A percentile compares a stretch with the other conserved stretches of the same genome.
Conservation (phyloP, 2,797 vertebrate species). For the Acrossocheilus wenchowensis region DNA sequence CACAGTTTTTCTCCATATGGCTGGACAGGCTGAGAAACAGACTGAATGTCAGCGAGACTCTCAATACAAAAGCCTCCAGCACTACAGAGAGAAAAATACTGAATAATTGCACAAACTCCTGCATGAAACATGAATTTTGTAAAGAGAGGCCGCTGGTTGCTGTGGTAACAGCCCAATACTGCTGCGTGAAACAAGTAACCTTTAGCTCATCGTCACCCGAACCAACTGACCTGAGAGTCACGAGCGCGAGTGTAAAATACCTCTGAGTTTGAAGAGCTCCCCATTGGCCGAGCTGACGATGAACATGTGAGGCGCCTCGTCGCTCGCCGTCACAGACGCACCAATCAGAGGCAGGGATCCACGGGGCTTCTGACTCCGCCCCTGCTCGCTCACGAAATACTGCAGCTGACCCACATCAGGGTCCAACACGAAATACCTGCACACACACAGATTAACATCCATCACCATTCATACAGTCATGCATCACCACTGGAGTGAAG, state of each 20-base stretch:
- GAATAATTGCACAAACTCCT: not conserved
- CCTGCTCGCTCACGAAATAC: constrained; percentile 95
- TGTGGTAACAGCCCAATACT: not conserved
- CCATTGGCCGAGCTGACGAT: constrained; percentile 89
- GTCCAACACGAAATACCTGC: constrained; percentile 95
- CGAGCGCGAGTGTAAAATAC: constrained; percentile 71
- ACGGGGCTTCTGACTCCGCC: constrained; percentile 91
- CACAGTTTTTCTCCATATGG: not conserved
- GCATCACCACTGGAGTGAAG: not conserved
- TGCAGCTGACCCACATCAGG: constrained; percentile 90
- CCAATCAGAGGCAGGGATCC: constrained; percentile 90
- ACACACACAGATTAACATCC: constrained; percentile 4
- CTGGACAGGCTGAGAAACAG: not conserved
- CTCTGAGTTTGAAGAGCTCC: constrained; percentile 95
- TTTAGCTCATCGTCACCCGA: not conserved
- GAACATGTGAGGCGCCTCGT: constrained; percentile 94
- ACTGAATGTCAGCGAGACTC: not conserved
- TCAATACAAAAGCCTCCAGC: not conserved
- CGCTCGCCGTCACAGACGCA: constrained; percentile 88
- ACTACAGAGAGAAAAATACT: not conserved
- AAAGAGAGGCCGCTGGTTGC: not conserved
- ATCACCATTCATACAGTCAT: not conserved
- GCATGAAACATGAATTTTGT: not conserved
- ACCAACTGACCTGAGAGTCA: not conserved
- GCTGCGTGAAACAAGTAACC: not conserved